These are phyloP conservation scores for Characodon lateralis DNA, from an alignment of 2,797 vertebrate genomes.

Conservation along the genomic window DNA sequence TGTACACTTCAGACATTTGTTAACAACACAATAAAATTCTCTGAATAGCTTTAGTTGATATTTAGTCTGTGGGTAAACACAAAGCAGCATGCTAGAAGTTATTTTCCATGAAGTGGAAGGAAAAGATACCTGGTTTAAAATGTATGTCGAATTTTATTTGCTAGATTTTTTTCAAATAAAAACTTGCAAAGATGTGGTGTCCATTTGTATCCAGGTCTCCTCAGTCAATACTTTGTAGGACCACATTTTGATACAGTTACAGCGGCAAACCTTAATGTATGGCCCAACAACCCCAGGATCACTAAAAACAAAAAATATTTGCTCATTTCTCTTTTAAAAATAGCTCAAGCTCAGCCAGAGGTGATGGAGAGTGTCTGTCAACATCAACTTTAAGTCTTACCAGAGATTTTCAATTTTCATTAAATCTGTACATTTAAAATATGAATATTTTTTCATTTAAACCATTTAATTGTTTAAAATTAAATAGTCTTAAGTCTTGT, in stretches of 20 bases:
- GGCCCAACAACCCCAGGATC: not conserved
- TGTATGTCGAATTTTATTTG: not conserved
- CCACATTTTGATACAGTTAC: not conserved
- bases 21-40: conserved; percentile 14
- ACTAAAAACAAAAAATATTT: not conserved
- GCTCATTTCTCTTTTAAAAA: not conserved
- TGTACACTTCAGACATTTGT: conserved; percentile 17
- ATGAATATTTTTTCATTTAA: not conserved
- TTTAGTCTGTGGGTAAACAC: conserved; percentile 22
- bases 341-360: not conserved
- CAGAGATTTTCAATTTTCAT: not conserved
- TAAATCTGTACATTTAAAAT: not conserved
- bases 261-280: not conserved
- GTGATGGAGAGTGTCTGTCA: not conserved
- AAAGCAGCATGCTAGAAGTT: not conserved
- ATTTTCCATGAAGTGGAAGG: not conserved
- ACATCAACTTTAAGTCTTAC: not conserved
- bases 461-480: not conserved
- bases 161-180: not conserved
- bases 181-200: not conserved
- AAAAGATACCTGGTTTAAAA: not conserved
- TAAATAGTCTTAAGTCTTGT: no score
- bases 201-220: not conserved
- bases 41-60: conserved; percentile 28
- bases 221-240: not conserved